These are phyloP conservation scores for Drosophila suzukii DNA, from an alignment of 1,140 invertebrate genomes.

Conservation along the genomic window DNA sequence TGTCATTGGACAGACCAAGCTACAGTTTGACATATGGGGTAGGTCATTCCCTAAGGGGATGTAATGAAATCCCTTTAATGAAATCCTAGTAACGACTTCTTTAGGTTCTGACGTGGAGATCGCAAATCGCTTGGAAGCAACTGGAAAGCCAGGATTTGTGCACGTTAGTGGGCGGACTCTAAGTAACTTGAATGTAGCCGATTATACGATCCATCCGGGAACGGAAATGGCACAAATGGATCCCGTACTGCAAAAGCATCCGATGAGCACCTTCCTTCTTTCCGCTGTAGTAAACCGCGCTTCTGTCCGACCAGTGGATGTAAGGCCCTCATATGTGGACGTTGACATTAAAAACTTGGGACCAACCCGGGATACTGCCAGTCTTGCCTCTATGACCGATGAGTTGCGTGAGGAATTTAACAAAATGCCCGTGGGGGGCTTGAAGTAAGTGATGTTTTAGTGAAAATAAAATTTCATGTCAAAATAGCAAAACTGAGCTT, in stretches of 20 bases:
- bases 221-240: not conserved
- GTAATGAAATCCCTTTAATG: too few relatives aligned
- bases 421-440: too few relatives aligned
- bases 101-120: conserved; percentile 91
- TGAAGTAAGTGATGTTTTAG: too few relatives aligned
- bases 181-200: not conserved
- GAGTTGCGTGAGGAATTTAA: too few relatives aligned
- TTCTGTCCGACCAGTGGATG: too few relatives aligned
- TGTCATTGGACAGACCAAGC: conserved; percentile 94
- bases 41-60: too few relatives aligned
- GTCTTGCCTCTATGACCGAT: too few relatives aligned
- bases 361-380: too few relatives aligned
- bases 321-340: not conserved
- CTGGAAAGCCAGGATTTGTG: conserved; percentile 93
- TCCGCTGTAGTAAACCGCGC: not conserved
- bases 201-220: not conserved
- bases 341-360: not conserved
- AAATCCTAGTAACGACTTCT: not conserved
- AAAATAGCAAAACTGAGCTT: too few relatives aligned
- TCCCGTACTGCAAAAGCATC: not conserved
- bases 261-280: conserved; percentile 5
- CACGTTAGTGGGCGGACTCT: conserved; percentile 17
- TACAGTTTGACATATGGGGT: conserved; percentile 99
- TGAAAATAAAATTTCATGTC: too few relatives aligned
- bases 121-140: conserved; percentile 97